Evolutionary conservation across 2,888 invertebrate species (phyloP).

Genomic region (Chaetoderma sp.): DNA sequence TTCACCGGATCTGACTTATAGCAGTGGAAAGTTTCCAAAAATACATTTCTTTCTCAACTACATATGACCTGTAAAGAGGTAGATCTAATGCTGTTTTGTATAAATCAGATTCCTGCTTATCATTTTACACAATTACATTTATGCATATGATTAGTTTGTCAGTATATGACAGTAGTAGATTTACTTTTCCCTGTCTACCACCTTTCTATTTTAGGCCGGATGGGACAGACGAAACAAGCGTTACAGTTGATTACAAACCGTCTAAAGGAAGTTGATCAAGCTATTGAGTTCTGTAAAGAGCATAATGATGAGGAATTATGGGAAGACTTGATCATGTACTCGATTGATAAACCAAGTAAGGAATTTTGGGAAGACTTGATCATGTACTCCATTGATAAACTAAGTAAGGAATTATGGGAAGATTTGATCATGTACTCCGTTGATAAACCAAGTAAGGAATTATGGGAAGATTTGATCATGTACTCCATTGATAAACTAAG

Average conservation of each 20-base stretch:
- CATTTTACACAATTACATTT: too few species aligned
- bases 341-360: slow-evolving; percentile 85
- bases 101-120: too few species aligned
- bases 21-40: too few species aligned
- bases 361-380: slow-evolving; percentile 87
- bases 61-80: too few species aligned
- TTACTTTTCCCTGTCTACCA: too few species aligned
- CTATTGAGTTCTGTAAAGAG: slow-evolving; percentile 96
- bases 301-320: slow-evolving; percentile 94
- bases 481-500: slow-evolving; percentile 89
- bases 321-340: slow-evolving; percentile 88
- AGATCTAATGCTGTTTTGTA: too few species aligned
- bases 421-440: slow-evolving; percentile 89
- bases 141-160: too few species aligned
- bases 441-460: slow-evolving; percentile 81
- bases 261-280: slow-evolving; percentile 89
- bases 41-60: too few species aligned
- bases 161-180: too few species aligned
- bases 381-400: slow-evolving; percentile 86
- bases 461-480: slow-evolving; percentile 91
- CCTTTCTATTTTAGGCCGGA: slow-evolving; percentile 74
- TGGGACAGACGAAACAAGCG: slow-evolving; percentile 92
- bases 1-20: too few species aligned
- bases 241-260: slow-evolving; percentile 87
- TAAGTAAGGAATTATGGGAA: slow-evolving; percentile 89